Evolutionary conservation across 2,888 invertebrate species (phyloP).

Genomic region (Druceiella hillmani): DNA sequence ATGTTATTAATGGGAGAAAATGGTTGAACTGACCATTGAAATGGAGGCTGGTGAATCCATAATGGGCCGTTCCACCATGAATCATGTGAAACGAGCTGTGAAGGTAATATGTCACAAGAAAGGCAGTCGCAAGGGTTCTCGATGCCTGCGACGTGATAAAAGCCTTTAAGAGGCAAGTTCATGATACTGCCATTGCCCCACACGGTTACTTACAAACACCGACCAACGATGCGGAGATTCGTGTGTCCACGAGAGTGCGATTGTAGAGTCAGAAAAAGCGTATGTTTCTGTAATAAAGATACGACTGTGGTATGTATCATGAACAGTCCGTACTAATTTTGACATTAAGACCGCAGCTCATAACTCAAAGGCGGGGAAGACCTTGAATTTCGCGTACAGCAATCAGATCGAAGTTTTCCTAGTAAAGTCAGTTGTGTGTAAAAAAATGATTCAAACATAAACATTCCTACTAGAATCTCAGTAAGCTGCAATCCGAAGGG

Average conservation of each 20-base stretch:
- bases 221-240: slow-evolving; percentile 4
- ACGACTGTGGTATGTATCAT: too few species aligned
- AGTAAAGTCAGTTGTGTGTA: background rate
- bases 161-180: background rate
- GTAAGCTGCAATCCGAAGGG: background rate
- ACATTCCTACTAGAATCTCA: background rate
- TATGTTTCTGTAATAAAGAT: background rate
- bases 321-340: too few species aligned
- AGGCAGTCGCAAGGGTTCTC: slow-evolving; percentile 6
- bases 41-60: background rate
- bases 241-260: background rate
- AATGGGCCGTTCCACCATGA: slow-evolving; percentile 2
- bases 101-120: background rate
- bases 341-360: too few species aligned
- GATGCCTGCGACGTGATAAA: slow-evolving; percentile 5
- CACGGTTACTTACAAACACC: slow-evolving; percentile 8
- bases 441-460: background rate
- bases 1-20: background rate
- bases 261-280: slow-evolving; percentile 2
- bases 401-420: background rate
- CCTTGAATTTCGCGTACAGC: slow-evolving; percentile 2
- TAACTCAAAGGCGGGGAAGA: too few species aligned
- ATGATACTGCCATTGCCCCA: background rate
- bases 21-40: slow-evolving; percentile 2
- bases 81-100: background rate